A percentile compares a stretch with the other conserved stretches of the same genome.
Conservation (phyloP, 2,888 invertebrate species). For the Spisula subtruncata region DNA sequence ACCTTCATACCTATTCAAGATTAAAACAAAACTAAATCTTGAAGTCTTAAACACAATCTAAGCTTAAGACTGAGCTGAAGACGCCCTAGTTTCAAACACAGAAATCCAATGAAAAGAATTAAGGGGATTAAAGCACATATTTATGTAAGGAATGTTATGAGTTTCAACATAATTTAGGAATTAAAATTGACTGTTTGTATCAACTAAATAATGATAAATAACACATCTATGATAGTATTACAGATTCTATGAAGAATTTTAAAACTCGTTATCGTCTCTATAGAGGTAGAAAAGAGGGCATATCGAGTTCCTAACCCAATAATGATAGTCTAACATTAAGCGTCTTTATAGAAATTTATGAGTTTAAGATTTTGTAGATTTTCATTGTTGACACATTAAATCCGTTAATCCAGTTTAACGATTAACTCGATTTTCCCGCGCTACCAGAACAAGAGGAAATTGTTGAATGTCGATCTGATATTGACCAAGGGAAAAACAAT, state of each 20-base stretch:
- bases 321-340: background rate
- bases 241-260: background rate
- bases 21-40: no score
- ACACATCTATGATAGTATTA: background rate
- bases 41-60: no score
- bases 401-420: background rate
- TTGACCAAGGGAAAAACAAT: no score
- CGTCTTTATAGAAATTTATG: background rate
- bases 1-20: no score
- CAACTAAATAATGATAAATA: slow-evolving; percentile 3
- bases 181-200: background rate
- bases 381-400: slow-evolving; percentile 10
- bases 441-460: no score
- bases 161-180: background rate
- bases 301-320: background rate
- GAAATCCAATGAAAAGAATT: background rate
- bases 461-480: no score
- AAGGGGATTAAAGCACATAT: background rate
- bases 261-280: background rate
- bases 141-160: slow-evolving; percentile 11
- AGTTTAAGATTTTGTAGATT: background rate
- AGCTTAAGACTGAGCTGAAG: no score
- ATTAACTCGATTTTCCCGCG: background rate
- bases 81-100: no score
- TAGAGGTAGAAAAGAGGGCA: background rate